Evolutionary conservation across 2,888 invertebrate genomes (phyloP), one percentile per base, ranked within the genome.

Genomic region (Protophormia terraenovae): DNA sequence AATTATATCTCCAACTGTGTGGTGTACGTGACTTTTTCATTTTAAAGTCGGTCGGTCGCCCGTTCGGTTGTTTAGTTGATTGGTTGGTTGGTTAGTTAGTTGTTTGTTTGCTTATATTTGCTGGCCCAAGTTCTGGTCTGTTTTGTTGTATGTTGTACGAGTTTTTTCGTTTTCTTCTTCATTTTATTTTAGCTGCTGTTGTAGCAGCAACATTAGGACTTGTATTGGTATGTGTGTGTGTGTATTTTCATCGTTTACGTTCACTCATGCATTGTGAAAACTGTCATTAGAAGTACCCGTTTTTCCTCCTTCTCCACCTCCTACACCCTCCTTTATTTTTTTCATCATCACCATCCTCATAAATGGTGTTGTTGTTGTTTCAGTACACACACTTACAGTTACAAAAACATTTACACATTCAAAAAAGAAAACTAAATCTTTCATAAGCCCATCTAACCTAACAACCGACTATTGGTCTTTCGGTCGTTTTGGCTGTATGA

Each of bases 21-120:
- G 84, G 84, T 73, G 72, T 84, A 84, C 84, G 84, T 84, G 84
- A 85, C 84, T 85, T 81, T 81, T 77, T 78, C 77, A 82, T 82
- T 69, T 82, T 64, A 73, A 77, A 81, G 77, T 60, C 84, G 81
- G 55, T 78, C 69, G 73, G 50, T 81, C 58, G 66, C 3, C 27
- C 16, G 69, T 47, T 66, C n/a, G 24, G 66, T 50, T 60, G 76
- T 12, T 60, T 24, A 19, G 60, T 77, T 67, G 67, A 67, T 60
- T 50, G 58, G 35, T 71, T 53, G 67, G 72, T 60, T 50, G 58
- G 35, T 71, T 53, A 19, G 67, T 69, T 64, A 7, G 50, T 38
- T 72, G 41, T 12, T 19, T 71, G n/a, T 24, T 32, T 60, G 22
- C 7, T 50, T 53, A 47, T 38, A 22, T 79, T 73, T 71, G 66